Base-by-base conservation (phyloP, 2,888 invertebrate species). In the Acanthacorydalis orientalis region DNA sequence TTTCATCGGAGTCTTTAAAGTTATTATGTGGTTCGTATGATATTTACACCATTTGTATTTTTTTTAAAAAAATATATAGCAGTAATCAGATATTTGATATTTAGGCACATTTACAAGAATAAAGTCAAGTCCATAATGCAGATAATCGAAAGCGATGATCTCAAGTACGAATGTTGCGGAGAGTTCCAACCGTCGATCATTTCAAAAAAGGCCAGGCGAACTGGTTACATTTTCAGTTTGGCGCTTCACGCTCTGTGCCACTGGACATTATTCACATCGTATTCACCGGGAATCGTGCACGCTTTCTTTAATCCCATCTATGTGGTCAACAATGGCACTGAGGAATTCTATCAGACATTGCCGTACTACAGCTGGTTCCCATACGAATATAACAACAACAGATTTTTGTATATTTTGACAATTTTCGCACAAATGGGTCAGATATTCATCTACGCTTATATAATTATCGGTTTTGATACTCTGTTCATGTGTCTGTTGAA, bases 401-500 rank as follows among this genome's bases (percentile, higher is more conserved):
- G 58, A 8, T 45, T 41, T n/a, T 50, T 44, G 10, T 64, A 61
- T 48, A 43, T 60, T 6, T 48, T 60, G 37, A 62, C 61, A n/a
- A 48, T 62, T 45, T 54, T 57, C 9, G 61, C 60, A 51, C 64
- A 64, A 53, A 57, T 57, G 14, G 54, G 54, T 12, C 58, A 61
- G 3, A 60, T 60, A 58, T 60, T 57, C 51, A 59, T 59, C 14
- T 61, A 60, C 44, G 59, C 59, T 6, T 59, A 55, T 46, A 61
- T 59, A 45, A 58, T 63, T 43, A 57, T 60, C 23, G 61, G 60
- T 6, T 57, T 61, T 53, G 62, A 62, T 49, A 56, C 57, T 1
- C 46, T 62, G 31, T 61, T 61, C 49, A 61, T 62, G 59, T 61
- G 62, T 49, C 56, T 62, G 7, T 57, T 64, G 56, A 64, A 63